Evolutionary conservation across 64 coral and sea anemone genomes (phyloP), one percentile per base, ranked within the genome.

Genomic region (Orbicella faveolata): DNA sequence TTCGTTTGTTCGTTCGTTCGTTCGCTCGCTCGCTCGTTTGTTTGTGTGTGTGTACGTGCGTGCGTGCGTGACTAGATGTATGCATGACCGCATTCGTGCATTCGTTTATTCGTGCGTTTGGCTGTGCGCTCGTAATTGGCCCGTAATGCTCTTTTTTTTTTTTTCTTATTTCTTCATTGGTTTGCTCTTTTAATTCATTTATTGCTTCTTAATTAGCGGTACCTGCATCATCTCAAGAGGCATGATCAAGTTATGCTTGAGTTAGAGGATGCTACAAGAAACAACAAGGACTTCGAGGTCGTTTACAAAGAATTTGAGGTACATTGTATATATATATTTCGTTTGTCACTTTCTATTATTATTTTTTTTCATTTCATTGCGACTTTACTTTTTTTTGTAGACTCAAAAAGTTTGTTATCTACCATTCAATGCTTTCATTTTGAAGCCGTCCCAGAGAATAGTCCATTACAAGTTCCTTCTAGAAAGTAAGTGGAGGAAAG

Each of bases 291-390:
- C 23, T 99, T 99, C 94, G 97, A 99, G 52, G 93, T 87, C 21
- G 88, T 88, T 25, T 99, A 99, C 75, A 99, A 99, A 84, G 97
- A 99, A 53, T 99, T 99, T 89, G 97, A 99, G 97, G 97, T 99
- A 89, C 14, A 59, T 59, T 1, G 3, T 23, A 0, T 6, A 68
- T 20, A 21, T 21, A 25, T 68, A 0, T 25, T 68, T 8, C 13
- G 4, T 68, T 18, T 21, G 0, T 68, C 19, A 25, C 6, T 68
- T 3, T 15, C 9, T 30, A 30, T 30, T 30, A 0, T 68, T 68
- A 25, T 6, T 20, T 20, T 15, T n/a, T 25, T 25, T 68, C 4
- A 19, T 15, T 30, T 68, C 55, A 59, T 68, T 19, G 19, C 2
- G 18, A 0, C 65, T 68, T n/a, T n/a, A n/a, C 9, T 79, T 83